Evolutionary conservation across 1,140 invertebrate genomes (phyloP).

Genomic region (Scylla paramamosain): DNA sequence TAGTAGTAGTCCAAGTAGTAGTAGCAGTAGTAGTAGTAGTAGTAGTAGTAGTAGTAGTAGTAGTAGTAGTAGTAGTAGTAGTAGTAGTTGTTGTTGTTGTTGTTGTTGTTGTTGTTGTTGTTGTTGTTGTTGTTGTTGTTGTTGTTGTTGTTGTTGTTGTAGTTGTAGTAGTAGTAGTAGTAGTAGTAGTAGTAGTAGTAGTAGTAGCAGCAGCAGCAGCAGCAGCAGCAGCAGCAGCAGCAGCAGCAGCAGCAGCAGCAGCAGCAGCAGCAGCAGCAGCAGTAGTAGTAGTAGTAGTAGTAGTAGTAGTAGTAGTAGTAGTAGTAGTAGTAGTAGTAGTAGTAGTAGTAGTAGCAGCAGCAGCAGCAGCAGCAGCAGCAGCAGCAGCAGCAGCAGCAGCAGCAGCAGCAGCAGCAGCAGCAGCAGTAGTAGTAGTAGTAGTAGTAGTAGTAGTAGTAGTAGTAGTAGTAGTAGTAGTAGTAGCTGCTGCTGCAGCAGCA

Average conservation of each 20-base stretch:
- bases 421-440: neutral
- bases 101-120: no score
- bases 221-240: neutral
- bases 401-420: no score
- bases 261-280: no score
- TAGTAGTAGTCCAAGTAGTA: slow-evolving; percentile 7
- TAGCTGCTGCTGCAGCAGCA: no score
- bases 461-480: slow-evolving; percentile 6
- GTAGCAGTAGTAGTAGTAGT: neutral
- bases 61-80: slow-evolving; percentile 6
- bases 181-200: slow-evolving; percentile 6
- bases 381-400: no score
- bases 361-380: no score
- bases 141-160: neutral
- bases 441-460: slow-evolving; percentile 6
- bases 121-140: no score
- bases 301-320: slow-evolving; percentile 6
- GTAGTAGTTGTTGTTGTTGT: no score
- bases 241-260: neutral
- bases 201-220: neutral
- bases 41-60: slow-evolving; percentile 6
- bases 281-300: slow-evolving; percentile 3
- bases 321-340: slow-evolving; percentile 6
- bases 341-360: neutral
- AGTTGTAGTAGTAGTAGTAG: neutral